Percentiles rank a stretch among this genome's conserved stretches.
phyloP scores from a whole-genome alignment of 2,797 vertebrate genomes.

The Knipowitschia caucasica region DNA sequence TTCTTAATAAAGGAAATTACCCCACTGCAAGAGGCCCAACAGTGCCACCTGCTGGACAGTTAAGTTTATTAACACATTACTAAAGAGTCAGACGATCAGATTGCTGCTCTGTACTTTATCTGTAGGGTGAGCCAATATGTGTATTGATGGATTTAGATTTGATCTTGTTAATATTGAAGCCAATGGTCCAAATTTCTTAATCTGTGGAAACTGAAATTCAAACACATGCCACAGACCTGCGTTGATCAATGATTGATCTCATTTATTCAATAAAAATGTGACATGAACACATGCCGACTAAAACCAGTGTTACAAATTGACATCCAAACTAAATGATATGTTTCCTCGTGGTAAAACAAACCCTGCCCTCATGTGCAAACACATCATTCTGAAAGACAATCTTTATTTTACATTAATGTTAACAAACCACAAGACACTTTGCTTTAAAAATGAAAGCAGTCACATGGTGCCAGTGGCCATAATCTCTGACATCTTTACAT shows the following conservation, averaged over 20 bases:
- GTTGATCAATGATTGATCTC: constrained; percentile 45
- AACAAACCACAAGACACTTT: constrained; percentile 49
- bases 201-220: too few relatives aligned
- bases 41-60: too few relatives aligned
- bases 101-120: too few relatives aligned
- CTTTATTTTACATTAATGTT: constrained; percentile 34
- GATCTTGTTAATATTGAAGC: too few relatives aligned
- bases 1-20: too few relatives aligned
- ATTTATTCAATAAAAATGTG: constrained; percentile 91
- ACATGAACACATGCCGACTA: constrained; percentile 95
- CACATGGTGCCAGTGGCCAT: constrained; percentile 65
- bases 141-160: too few relatives aligned
- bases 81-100: too few relatives aligned
- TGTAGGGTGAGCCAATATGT: too few relatives aligned
- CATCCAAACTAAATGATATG: constrained; percentile 82
- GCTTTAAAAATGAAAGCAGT: constrained; percentile 86
- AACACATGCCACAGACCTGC: background rate
- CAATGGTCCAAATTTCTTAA: too few relatives aligned
- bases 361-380: constrained; percentile 86
- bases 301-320: constrained; percentile 96
- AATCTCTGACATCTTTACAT: constrained; percentile 73
- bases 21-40: too few relatives aligned
- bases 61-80: too few relatives aligned
- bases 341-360: constrained; percentile 73
- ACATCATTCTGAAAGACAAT: constrained; percentile 73